Evolutionary conservation across 2,888 invertebrate genomes (phyloP).

Genomic region (Didymodactylos carnosus): DNA sequence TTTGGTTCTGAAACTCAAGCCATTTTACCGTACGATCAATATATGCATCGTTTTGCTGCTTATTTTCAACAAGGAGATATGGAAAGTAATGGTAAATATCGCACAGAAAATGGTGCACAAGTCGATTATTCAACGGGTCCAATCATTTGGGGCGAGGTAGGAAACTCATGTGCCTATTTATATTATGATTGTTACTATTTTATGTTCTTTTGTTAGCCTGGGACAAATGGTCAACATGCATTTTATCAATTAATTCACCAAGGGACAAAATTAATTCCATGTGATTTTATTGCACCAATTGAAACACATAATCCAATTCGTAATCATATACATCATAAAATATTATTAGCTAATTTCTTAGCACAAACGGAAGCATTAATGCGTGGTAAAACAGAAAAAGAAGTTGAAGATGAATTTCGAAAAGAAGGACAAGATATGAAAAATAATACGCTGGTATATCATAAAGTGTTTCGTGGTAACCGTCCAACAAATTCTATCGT

Average conservation of each 20-base stretch:
- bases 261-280: slow-evolving; percentile 68
- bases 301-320: slow-evolving; percentile 67
- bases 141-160: slow-evolving; percentile 70
- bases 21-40: slow-evolving; percentile 89
- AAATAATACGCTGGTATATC: slow-evolving; percentile 63
- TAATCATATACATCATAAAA: slow-evolving; percentile 64
- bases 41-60: slow-evolving; percentile 89
- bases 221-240: slow-evolving; percentile 97
- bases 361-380: slow-evolving; percentile 96
- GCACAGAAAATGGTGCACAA: slow-evolving; percentile 35
- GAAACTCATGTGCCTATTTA: no score
- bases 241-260: slow-evolving; percentile 98
- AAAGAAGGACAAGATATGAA: slow-evolving; percentile 37
- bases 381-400: slow-evolving; percentile 49
- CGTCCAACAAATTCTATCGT: slow-evolving; percentile 89
- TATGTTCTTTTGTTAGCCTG: slow-evolving; percentile 43
- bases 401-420: slow-evolving; percentile 59
- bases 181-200: not conserved
- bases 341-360: slow-evolving; percentile 80
- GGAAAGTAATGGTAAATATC: slow-evolving; percentile 91
- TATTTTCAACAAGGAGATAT: slow-evolving; percentile 99
- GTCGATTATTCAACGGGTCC: slow-evolving; percentile 47
- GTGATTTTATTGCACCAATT: slow-evolving; percentile 84
- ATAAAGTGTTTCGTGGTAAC: slow-evolving; percentile 86
- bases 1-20: slow-evolving; percentile 85